Conservation (phyloP, 2,797 vertebrate species). For the Gastrophryne carolinensis region DNA sequence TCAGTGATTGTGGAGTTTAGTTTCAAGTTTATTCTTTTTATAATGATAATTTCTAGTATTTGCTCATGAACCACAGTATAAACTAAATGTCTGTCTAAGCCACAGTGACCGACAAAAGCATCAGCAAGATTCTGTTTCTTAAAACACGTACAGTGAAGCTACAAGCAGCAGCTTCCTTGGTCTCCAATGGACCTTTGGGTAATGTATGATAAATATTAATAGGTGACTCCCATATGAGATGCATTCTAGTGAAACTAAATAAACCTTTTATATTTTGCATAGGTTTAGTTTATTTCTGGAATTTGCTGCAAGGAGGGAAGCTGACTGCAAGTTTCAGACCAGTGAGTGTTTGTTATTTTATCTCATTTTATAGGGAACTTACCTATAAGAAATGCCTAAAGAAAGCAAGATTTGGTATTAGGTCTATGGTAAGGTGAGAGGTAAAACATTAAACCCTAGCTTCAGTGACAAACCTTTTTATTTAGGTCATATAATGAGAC, state of each 20-base stretch:
- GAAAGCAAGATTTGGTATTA: too few species aligned
- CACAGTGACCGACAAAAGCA: conserved; percentile 62
- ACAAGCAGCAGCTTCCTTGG: conserved; percentile 58
- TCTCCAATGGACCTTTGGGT: conserved; percentile 69
- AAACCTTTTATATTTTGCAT: not conserved
- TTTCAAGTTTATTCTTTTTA: too few species aligned
- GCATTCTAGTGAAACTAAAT: not conserved
- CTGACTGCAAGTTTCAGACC: conserved; percentile 69
- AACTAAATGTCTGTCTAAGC: not conserved
- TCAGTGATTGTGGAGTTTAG: too few species aligned
- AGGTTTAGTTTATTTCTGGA: conserved; percentile 72
- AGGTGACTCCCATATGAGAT: not conserved
- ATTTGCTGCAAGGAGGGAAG: conserved; percentile 60
- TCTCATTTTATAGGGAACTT: too few species aligned
- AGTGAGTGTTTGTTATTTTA: conserved; percentile 63
- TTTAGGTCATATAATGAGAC: too few species aligned
- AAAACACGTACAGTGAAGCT: conserved; percentile 54
- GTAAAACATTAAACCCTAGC: too few species aligned
- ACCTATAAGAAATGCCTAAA: too few species aligned
- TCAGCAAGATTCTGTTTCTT: conserved; percentile 67
- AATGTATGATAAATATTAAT: conserved; percentile 25
- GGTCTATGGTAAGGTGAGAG: too few species aligned
- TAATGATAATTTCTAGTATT: too few species aligned
- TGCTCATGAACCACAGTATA: too few species aligned
- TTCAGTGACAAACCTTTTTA: too few species aligned